phyloP scores from a whole-genome alignment of 2,888 invertebrate species.

The Amiota mariae region DNA sequence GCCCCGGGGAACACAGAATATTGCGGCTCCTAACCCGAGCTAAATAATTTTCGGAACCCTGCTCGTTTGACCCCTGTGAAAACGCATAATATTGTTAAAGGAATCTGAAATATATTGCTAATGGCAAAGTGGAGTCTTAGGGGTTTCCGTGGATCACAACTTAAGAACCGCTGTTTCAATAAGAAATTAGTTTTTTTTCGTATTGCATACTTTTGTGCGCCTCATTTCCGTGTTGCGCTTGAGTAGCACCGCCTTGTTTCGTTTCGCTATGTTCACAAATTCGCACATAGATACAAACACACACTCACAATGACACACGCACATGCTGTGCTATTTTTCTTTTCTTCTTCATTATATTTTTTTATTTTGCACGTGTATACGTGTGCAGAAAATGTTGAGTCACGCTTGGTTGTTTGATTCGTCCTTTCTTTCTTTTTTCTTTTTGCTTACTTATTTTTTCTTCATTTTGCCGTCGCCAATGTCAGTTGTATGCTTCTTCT shows the following conservation, averaged over 20 bases:
- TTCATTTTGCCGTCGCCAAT: constrained; percentile 17
- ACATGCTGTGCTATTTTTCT: constrained; percentile 31
- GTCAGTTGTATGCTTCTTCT: constrained; percentile 1
- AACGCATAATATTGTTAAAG: no score
- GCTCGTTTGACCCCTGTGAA: no score
- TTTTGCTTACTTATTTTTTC: background rate
- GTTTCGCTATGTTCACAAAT: background rate
- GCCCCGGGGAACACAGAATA: no score
- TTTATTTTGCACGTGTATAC: constrained; percentile 51
- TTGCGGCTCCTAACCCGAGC: background rate
- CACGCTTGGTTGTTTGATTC: constrained; percentile 40
- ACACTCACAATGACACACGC: background rate
- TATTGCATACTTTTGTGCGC: constrained; percentile 23
- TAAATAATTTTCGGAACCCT: background rate
- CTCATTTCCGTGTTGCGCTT: constrained; percentile 25
- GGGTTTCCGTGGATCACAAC: no score
- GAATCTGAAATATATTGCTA: no score
- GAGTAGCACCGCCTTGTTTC: constrained; percentile 10
- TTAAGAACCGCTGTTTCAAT: no score
- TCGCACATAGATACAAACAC: background rate
- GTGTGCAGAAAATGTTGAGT: constrained; percentile 59
- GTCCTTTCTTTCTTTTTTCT: background rate
- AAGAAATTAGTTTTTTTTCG: background rate
- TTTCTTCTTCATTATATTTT: constrained; percentile 12
- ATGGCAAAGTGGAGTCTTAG: no score